A percentile compares a stretch with the other conserved stretches of the same genome.
Evolutionary conservation across 23 tunicate species (phyloP).

Genomic region (Trididemnum miniatum): DNA sequence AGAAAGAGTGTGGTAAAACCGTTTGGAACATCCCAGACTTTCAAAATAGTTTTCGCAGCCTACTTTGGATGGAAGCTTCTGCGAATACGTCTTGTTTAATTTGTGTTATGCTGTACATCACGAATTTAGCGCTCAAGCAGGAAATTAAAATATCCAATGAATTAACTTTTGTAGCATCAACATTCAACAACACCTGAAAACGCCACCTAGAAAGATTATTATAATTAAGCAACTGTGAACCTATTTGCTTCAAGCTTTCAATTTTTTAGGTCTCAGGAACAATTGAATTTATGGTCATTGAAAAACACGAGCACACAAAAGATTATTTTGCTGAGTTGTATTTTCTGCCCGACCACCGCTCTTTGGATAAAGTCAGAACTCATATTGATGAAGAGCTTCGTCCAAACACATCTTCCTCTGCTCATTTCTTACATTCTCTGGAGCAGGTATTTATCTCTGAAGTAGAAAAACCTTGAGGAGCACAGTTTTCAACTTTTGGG

Average conservation of each 20-base stretch:
- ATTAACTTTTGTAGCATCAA: no score
- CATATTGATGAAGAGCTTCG: constrained; percentile 14
- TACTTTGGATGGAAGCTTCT: not conserved
- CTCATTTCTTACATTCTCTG: constrained; percentile 7
- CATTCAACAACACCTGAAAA: no score
- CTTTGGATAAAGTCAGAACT: constrained; percentile 24
- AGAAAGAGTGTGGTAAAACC: no score
- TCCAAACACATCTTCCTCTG: not conserved
- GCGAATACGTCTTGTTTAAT: not conserved
- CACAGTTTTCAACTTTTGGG: no score
- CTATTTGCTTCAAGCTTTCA: no score
- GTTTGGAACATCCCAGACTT: no score
- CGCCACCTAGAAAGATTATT: no score
- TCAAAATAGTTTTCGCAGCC: no score
- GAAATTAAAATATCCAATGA: no score
- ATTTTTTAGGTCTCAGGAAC: constrained; percentile 62
- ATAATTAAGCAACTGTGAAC: no score
- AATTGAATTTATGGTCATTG: constrained; percentile 56
- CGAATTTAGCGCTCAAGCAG: no score
- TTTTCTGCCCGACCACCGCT: constrained; percentile 69
- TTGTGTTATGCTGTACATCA: not conserved
- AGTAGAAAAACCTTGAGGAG: no score
- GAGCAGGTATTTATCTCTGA: constrained; percentile 35
- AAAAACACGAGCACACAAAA: constrained; percentile 37
- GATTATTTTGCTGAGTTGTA: constrained; percentile 55